These are phyloP conservation scores for Seira musarum DNA, from an alignment of 2,888 invertebrate genomes.

Conservation along the genomic window DNA sequence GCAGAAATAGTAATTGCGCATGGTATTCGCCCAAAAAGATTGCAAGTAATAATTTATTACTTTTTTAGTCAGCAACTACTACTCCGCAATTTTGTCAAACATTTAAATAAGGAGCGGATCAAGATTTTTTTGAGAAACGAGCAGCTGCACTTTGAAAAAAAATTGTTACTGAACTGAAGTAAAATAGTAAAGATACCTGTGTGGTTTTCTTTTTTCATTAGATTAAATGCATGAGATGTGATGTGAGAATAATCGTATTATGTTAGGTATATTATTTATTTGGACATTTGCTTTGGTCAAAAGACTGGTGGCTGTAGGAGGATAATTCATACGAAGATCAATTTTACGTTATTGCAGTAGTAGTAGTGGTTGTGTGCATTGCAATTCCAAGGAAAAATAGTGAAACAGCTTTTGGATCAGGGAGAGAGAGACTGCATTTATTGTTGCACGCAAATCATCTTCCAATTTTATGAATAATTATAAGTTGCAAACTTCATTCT, in stretches of 20 bases:
- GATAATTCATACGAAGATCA: conserved; percentile 49
- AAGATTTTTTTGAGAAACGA: conserved; percentile 22
- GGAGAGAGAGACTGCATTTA: too few species aligned
- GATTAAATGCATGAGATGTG: too few species aligned
- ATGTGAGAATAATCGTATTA: too few species aligned
- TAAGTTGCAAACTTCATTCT: too few species aligned
- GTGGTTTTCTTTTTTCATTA: too few species aligned
- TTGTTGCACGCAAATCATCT: too few species aligned
- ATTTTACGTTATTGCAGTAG: conserved; percentile 24
- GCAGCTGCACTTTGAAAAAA: conserved; percentile 6
- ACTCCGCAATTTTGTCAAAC: conserved; percentile 53
- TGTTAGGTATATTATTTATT: too few species aligned
- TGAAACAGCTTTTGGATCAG: too few species aligned
- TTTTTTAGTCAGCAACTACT: conserved; percentile 26
- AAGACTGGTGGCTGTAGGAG: conserved; percentile 53
- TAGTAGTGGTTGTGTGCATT: too few species aligned
- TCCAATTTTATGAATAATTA: too few species aligned
- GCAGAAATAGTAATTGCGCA: conserved; percentile 34
- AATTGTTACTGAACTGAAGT: neutral
- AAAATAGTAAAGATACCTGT: too few species aligned
- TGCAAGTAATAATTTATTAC: conserved; percentile 53
- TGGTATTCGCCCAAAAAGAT: conserved; percentile 18
- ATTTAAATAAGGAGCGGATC: conserved; percentile 40
- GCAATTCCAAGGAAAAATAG: too few species aligned
- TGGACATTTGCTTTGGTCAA: conserved; percentile 41